Percentiles rank a stretch among this genome's conserved stretches.
Conservation (phyloP, 2,113 vertebrate genomes). For the Calyptommatus sinebrachiatus region DNA sequence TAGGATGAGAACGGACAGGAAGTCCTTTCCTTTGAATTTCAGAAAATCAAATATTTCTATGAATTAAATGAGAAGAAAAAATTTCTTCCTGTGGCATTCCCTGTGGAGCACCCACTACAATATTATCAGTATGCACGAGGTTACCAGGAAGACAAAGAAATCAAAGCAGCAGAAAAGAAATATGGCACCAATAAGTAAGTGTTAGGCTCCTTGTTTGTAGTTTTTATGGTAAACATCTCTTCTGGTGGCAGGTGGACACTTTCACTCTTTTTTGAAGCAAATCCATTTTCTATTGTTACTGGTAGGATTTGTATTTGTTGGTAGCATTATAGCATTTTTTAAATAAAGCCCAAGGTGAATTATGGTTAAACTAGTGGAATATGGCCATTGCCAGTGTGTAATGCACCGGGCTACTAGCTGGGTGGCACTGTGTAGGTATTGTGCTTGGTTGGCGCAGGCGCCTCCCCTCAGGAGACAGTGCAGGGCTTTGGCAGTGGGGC, state of each 20-base stretch:
- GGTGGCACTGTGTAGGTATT: no score
- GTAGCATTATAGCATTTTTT: no score
- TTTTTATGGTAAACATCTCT: neutral
- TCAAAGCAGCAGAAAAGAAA: conserved; percentile 83
- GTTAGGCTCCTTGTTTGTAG: no score
- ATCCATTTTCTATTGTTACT: neutral
- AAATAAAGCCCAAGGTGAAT: no score
- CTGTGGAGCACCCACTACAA: conserved; percentile 74
- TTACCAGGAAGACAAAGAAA: conserved; percentile 87
- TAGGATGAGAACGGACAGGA: conserved; percentile 81
- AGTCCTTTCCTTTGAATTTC: conserved; percentile 89
- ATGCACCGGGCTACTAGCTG: no score
- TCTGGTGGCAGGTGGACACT: neutral
- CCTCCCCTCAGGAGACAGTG: no score
- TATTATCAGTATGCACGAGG: conserved; percentile 87
- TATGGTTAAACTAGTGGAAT: no score
- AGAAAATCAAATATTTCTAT: conserved; percentile 91
- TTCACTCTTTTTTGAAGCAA: fast-evolving
- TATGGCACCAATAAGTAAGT: conserved; percentile 85
- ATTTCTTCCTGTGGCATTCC: conserved; percentile 87
- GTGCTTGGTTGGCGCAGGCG: no score
- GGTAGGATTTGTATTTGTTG: no score
- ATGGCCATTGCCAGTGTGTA: no score
- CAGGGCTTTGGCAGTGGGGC: no score
- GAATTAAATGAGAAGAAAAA: conserved; percentile 78